Conservation (phyloP, 2,113 vertebrate genomes). For the Mirounga angustirostris region DNA sequence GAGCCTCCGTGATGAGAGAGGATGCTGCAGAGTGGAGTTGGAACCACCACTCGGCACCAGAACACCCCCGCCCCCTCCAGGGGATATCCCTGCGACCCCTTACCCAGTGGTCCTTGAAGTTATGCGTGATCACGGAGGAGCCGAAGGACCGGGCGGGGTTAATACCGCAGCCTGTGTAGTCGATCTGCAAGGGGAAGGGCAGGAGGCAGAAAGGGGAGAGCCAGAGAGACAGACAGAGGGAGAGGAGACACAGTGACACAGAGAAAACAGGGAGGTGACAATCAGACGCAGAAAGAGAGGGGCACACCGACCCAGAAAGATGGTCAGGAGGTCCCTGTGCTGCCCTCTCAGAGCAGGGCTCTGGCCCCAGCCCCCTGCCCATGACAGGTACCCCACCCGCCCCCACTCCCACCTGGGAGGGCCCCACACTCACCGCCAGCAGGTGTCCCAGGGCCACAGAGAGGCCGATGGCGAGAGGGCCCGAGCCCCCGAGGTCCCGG, state of each 20-base stretch:
- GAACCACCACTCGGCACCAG: background rate
- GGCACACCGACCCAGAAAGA: background rate
- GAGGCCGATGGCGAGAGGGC: constrained; percentile 95
- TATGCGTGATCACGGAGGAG: constrained; percentile 91
- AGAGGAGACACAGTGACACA: no score
- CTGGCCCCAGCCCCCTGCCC: background rate
- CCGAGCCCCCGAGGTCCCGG: constrained; percentile 94
- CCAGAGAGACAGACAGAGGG: background rate
- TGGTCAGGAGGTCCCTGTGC: background rate
- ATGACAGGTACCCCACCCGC: background rate
- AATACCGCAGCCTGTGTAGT: constrained; percentile 98
- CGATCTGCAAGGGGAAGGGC: constrained; percentile 90
- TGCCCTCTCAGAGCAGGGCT: background rate
- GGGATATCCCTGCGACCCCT: constrained; percentile 34
- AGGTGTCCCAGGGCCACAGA: constrained; percentile 96
- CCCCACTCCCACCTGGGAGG: background rate
- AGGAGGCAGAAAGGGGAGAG: no score
- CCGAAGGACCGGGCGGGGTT: constrained; percentile 98
- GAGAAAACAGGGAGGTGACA: background rate
- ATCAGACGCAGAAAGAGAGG: background rate
- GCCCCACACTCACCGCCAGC: constrained; percentile 91
- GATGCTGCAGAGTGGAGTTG: fast-evolving
- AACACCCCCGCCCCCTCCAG: fast-evolving
- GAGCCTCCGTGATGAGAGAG: background rate
- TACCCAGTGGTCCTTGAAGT: constrained; percentile 97